Conservation (phyloP, 2,113 vertebrate genomes). For the Urocolius indicus region DNA sequence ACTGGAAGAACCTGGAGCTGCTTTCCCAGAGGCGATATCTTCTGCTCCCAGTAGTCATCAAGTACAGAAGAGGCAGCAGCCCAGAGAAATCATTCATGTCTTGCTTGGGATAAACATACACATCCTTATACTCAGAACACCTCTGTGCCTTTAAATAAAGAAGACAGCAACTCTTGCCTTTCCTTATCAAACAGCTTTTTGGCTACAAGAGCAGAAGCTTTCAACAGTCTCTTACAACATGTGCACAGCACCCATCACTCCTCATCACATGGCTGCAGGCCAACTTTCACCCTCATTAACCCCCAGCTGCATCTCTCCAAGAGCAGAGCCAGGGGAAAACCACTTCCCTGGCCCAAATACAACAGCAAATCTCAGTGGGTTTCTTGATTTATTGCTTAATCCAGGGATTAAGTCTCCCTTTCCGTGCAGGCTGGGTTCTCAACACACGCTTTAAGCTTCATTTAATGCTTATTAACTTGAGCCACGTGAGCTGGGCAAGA, state of each 20-base stretch:
- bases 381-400: background rate
- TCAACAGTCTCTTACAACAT: too few species aligned
- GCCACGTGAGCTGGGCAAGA: background rate
- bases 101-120: fast-evolving
- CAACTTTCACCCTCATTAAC: background rate
- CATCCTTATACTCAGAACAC: background rate
- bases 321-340: background rate
- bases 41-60: background rate
- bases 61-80: background rate
- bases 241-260: fast-evolving
- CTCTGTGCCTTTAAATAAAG: background rate
- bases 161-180: background rate
- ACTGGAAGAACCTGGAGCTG: background rate
- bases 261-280: background rate
- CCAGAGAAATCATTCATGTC: background rate
- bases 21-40: background rate
- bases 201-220: background rate
- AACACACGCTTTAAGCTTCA: background rate
- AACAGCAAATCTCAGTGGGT: background rate
- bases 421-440: background rate
- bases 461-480: background rate
- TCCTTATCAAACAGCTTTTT: background rate
- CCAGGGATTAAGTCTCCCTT: background rate
- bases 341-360: background rate
- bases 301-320: background rate